Evolutionary conservation across 2,888 invertebrate genomes (phyloP), one percentile per base, ranked within the genome.

Genomic region (Thymelicus sylvestris): DNA sequence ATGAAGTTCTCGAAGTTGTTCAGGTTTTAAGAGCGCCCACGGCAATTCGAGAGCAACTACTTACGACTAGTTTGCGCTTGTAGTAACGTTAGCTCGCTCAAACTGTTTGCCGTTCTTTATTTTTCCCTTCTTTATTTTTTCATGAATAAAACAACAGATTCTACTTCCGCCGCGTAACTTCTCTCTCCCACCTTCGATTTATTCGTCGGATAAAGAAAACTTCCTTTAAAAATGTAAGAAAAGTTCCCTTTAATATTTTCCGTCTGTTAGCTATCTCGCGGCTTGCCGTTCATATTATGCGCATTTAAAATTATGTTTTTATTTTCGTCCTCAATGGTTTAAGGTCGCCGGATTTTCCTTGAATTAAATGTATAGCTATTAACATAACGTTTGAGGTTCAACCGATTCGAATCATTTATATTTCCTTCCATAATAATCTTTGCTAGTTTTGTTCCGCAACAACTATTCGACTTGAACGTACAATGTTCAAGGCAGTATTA

Each of bases 81-180:
- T 72, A 74, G 71, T 81, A 82, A 81, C 81, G 83, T 82, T 76
- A 68, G 75, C 78, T 83, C 76, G 74, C 78, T 79, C 77, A 78
- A 84, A 85, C 83, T 80, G 82, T 82, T 87, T 80, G 80, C 85
- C 80, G 81, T 85, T 82, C 84, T 85, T 84, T 86, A 86, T 87
- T 88, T 89, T 88, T 86, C 87, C 89, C 82, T 85, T 82, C 83
- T 89, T 89, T 86, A 84, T 90, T 91, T 91, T 90, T 91, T 91
- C 89, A 93, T 93, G 93, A 93, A 93, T 93, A 93, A 93, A 93
- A 93, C 92, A 93, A 92, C 92, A 91, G 92, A 90, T 91, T 89
- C 89, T 91, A 86, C 90, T 90, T 90, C 87, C 89, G 87, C 78
- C 84, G 88, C 81, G 84, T 86, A 89, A 90, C 81, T 90, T 90